phyloP scores from a whole-genome alignment of 2,797 vertebrate genomes.

The Epinephelus malabaricus region DNA sequence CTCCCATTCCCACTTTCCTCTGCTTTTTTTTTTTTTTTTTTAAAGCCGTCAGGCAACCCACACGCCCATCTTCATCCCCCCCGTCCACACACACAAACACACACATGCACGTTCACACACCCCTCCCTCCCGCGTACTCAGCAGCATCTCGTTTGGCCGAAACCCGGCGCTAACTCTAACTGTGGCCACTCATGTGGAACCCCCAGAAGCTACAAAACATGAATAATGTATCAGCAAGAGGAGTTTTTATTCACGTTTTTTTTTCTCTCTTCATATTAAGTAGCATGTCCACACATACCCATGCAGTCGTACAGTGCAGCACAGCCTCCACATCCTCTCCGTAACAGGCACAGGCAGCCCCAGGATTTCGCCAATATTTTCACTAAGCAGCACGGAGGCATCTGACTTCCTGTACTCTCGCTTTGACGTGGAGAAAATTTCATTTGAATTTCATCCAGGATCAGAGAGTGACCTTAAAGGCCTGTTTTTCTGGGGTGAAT shows the following conservation, averaged over 20 bases:
- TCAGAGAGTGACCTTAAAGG: conserved; percentile 52
- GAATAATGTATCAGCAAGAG: conserved; percentile 79
- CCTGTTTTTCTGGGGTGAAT: conserved; percentile 32
- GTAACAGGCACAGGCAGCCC: neutral
- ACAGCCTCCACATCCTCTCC: conserved; percentile 9
- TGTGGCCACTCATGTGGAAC: conserved; percentile 80
- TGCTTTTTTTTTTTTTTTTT: conserved; percentile 37
- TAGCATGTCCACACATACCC: conserved; percentile 55
- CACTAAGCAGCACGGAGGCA: conserved; percentile 27
- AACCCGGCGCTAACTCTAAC: conserved; percentile 68
- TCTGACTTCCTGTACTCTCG: conserved; percentile 24
- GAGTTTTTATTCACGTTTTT: conserved; percentile 72
- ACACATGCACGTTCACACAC: neutral
- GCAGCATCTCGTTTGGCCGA: conserved; percentile 75
- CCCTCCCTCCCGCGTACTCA: conserved; percentile 46
- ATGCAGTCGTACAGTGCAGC: conserved; percentile 8
- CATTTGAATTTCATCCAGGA: conserved; percentile 52
- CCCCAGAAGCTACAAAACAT: conserved; percentile 77
- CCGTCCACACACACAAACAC: conserved; percentile 23
- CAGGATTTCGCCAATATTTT: conserved; percentile 50
- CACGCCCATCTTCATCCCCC: conserved; percentile 26
- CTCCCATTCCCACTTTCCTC: conserved; percentile 25
- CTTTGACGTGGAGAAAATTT: conserved; percentile 44
- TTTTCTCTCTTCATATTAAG: conserved; percentile 61
- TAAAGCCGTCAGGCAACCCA: conserved; percentile 39